Evolutionary conservation across 2,113 vertebrate genomes (phyloP), one percentile per base, ranked within the genome.

Genomic region (Ceyx melanurus): DNA sequence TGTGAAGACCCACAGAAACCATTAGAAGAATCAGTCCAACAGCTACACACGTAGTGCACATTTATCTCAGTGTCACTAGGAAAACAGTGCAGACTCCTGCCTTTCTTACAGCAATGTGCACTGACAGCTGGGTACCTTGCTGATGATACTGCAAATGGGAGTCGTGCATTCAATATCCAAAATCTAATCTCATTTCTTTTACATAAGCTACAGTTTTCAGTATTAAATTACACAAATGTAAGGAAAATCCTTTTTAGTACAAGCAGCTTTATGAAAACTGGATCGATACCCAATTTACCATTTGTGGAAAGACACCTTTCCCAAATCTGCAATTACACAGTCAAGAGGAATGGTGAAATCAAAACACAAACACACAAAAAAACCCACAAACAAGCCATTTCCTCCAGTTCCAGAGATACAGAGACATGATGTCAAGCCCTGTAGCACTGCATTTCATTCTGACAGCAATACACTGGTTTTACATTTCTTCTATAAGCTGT

Each of bases 11-110:
- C 88, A 53, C 79, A 88, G 68, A 85, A 94, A 91, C 88, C 64
- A 92, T 88, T 77, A 88, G 76, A 73, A 86, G 68, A 90, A 88
- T 92, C 86, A 88, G 80, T 75, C 76, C 45, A 96, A 73, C 48
- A 78, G 88, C 53, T 83, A 77, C 58, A 86, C 62, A 53, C 37
- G 17, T 40, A 82, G 13, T 71, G 66, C 66, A 64, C 83, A 79
- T 92, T 90, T 84, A 96, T 72, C 70, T 94, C 86, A 51, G 65
- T 74, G 90, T 90, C 86, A 50, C 58, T 79, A 80, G 8, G 71
- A 88, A 92, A 88, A 70, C 8, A 70, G 46, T 7, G n/a, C 33
- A 57, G 62, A 86, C 60, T 74, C 62, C 42, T 35, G 73, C 18
- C 77, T 78, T 83, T 60, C 66, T 65, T 65, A 28, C 28, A 62